Evolutionary conservation across 1,140 invertebrate genomes (phyloP).

Genomic region (Melipona quadrifasciata): DNA sequence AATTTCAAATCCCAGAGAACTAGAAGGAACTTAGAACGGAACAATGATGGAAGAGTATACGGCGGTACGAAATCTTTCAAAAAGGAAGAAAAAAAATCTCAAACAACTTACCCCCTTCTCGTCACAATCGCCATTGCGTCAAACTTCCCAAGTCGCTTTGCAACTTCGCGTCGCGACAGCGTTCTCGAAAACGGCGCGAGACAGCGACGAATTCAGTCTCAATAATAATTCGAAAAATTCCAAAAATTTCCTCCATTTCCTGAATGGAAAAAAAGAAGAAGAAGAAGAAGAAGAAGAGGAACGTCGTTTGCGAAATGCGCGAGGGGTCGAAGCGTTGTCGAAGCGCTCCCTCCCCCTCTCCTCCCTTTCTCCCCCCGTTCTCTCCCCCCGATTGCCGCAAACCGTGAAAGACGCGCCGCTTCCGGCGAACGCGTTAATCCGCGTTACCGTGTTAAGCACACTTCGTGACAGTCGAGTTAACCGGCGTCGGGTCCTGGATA

Average conservation of each 20-base stretch:
- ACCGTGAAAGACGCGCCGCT: constrained; percentile 31
- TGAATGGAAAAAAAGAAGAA: too few relatives aligned
- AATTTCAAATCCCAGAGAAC: neutral
- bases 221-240: neutral
- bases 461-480: constrained; percentile 67
- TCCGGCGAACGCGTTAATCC: constrained; percentile 60
- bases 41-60: neutral
- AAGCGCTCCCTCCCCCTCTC: too few relatives aligned
- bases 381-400: neutral
- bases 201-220: too few relatives aligned
- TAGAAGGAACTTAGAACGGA: neutral
- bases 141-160: neutral
- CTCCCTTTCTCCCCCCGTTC: too few relatives aligned
- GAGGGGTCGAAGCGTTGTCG: too few relatives aligned
- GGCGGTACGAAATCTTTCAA: neutral
- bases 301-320: too few relatives aligned
- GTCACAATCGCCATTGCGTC: neutral
- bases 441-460: constrained; percentile 65
- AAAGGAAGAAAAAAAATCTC: neutral
- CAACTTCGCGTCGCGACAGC: neutral
- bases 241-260: too few relatives aligned
- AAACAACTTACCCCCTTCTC: neutral
- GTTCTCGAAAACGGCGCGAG: neutral
- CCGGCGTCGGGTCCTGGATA: constrained; percentile 54
- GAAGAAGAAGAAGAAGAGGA: too few relatives aligned